Base-by-base conservation (phyloP, 1,140 invertebrate species). In the Lordiphosa clarofinis region DNA sequence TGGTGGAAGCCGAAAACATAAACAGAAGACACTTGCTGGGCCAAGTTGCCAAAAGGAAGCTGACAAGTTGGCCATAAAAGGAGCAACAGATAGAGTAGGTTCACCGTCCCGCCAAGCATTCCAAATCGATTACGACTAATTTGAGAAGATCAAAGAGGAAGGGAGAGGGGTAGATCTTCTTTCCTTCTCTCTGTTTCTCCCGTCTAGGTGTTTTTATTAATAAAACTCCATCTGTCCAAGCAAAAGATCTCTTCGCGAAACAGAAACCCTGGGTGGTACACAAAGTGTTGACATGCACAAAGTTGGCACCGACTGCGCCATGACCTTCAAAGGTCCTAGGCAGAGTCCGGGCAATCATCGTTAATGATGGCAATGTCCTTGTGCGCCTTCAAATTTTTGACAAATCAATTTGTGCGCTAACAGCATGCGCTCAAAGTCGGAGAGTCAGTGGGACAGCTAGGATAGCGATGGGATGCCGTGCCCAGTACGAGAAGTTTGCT, bases 281-380 rank as follows among this genome's bases (percentile, higher is more conserved):
- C 75, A 82, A 81, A 82, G 76, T 84, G 78, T 78, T 82, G 78
- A 82, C 78, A 82, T 70, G 73, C 19, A 36, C 38, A 56, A 44
- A 36, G 57, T 72, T 71, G 68, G 67, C 67, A 71, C 67, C 78
- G 43, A 82, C 79, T 70, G 78, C 58, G 78, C 79, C 63, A 73
- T 28, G 78, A 63, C 78, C 78, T 82, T 82, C 78, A 56, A 12
- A 28, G 60, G 15, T 15, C 43, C 24, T 31, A 37, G 21, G 11
- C 52, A 48, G 35, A 48, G 36, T 46, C 58, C 55, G 13, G 24
- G 69, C 79, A 86, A 82, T 82, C 78, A 82, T 82, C 79, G 79
- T 82, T 82, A 82, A 82, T 84, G 78, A 82, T 82, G 54, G 60
- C 78, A 84, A 82, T 78, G 78, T 82, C 78, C 78, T 82, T 82